Base-by-base conservation (phyloP, 2,797 vertebrate genomes). In the Etheostoma perlongum region DNA sequence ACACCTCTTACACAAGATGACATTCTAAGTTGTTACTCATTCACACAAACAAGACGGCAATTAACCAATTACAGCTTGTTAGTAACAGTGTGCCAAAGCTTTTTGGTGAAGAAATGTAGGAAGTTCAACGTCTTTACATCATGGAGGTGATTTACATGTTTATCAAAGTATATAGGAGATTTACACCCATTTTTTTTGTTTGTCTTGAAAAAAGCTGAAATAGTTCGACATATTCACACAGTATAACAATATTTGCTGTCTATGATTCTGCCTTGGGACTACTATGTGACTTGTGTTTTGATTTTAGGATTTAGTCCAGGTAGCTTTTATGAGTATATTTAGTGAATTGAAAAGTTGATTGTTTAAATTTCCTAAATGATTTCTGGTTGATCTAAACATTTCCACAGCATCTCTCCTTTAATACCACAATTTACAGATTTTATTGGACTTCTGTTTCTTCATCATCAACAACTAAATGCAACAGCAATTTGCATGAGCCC, bases 61-160 rank as follows among this genome's bases (percentile, higher is more conserved):
- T 89, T 88, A 84, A 81, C 66, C 69, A 85, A 78, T 89, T 82
- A 72, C 44, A 53, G 70, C 74, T 76, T 33, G 69, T 86, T 77
- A 72, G 68, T 65, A 66, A 72, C 70, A 69, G 60, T 40, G 36
- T 77, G 74, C 62, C 59, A 60, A 52, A 60, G 46, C 53, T 80
- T 76, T 82, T 70, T 83, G 63, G 51, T 66, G 27, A 73, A 57
- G 72, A 74, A 72, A 80, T n/a, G 2, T 15, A 27, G 21, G 46
- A 48, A 61, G 64, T 68, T 79, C n/a, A 70, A 49, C 4, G 12
- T 52, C 2, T 75, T 62, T 78, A 55, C 36, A 12, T 40, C 44
- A 33, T 40, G 44, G 55, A 68, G 48, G 63, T 30, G 25, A 76
- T 40, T 65, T 42, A 54, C 2, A 1, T 74, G 33, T 79, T 73